Evolutionary conservation across 2,113 vertebrate species (phyloP), one percentile per base, ranked within the genome.

Genomic region (Sinocyclocheilus maitianheensis): DNA sequence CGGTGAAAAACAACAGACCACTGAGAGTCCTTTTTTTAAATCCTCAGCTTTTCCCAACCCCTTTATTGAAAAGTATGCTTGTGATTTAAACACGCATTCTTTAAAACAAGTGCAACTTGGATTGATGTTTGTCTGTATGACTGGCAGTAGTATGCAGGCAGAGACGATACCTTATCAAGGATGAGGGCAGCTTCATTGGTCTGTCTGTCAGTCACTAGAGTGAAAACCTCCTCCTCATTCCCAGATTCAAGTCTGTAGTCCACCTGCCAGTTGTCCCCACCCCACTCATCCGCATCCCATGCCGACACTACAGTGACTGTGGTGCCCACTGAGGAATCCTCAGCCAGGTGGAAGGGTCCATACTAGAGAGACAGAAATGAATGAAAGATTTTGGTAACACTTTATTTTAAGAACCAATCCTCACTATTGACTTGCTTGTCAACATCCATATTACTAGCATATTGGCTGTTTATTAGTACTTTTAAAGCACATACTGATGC

Each of bases 221-320:
- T 77, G 37, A 95, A 95, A 85, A 88, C 91, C 75, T 92, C 91
- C 71, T 94, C 94, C 85, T 94, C 92, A 14, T 96, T 95, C 40
- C 95, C 94, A 55, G 94, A 95, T 86, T 94, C 91, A 67, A 96
- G 88, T 86, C 77, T 86, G 87, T 95, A 95, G 86, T 91, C 85
- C 74, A 93, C 90, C 91, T 94, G 89, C 94, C 94, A 95, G 92
- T 93, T 95, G 92, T 94, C 94, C 67, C 94, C 93, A n/a, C 93
- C 91, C n/a, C 92, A 88, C 77, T 93, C 91, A 86, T 96, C 95
- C 60, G 91, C 94, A 87, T 94, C 94, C 78, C 92, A 91, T 1
- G 92, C 93, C 58, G 91, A 88, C 75, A 91, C 83, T 8, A 90
- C 75, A 62, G 92, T 87, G 18, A 95, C 86, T 1, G 93, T 91